phyloP scores from a whole-genome alignment of 2,888 invertebrate genomes.

The Zelleria hepariella region DNA sequence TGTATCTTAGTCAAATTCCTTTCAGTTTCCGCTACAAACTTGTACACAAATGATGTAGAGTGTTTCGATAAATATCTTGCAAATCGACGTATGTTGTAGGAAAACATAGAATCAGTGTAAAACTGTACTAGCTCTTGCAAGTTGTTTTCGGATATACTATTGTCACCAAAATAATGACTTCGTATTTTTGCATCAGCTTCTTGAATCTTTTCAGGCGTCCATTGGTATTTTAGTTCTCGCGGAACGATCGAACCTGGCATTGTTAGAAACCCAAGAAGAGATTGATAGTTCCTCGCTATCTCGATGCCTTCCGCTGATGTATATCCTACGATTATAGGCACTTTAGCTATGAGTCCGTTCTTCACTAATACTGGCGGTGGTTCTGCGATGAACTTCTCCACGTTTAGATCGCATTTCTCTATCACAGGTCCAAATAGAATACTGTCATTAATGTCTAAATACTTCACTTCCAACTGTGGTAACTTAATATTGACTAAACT shows the following conservation, averaged over 20 bases:
- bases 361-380: conserved; percentile 35
- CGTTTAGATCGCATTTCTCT: conserved; percentile 38
- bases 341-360: conserved; percentile 36
- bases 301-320: conserved; percentile 62
- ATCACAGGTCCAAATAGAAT: conserved; percentile 58
- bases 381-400: conserved; percentile 43
- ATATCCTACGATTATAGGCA: conserved; percentile 55
- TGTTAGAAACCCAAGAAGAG: conserved; percentile 26
- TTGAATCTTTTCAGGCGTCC: conserved; percentile 28
- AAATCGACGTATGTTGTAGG: conserved; percentile 47
- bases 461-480: conserved; percentile 31
- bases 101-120: conserved; percentile 45
- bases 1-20: conserved; percentile 46
- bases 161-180: conserved; percentile 41
- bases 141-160: conserved; percentile 30
- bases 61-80: conserved; percentile 33
- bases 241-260: conserved; percentile 45
- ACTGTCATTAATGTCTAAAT: conserved; percentile 41
- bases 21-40: conserved; percentile 51
- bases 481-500: conserved; percentile 46
- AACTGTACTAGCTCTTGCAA: conserved; percentile 39
- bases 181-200: conserved; percentile 39
- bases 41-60: conserved; percentile 45
- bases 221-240: conserved; percentile 49
- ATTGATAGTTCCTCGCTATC: conserved; percentile 38